Percentiles rank a stretch among this genome's conserved stretches.
Evolutionary conservation across 1,140 invertebrate genomes (phyloP).

Genomic region (Ceratitis capitata): DNA sequence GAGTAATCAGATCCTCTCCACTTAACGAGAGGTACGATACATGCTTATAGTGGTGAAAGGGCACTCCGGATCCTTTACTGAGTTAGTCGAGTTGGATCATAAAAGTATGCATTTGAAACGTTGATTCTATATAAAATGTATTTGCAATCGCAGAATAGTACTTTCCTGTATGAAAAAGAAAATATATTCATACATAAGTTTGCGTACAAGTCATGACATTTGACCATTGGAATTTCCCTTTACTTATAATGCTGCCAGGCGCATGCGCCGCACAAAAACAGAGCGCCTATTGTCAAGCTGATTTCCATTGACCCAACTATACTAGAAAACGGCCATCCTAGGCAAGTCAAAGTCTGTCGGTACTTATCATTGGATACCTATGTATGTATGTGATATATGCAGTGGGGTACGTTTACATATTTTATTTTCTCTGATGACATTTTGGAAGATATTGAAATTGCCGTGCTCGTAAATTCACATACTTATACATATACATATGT

Average conservation of each 20-base stretch:
- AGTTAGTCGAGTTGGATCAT: too few species aligned
- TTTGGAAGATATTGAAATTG: neutral
- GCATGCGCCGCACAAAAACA: neutral
- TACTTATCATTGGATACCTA: neutral
- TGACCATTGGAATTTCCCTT: constrained; percentile 48
- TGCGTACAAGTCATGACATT: too few species aligned
- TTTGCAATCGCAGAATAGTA: too few species aligned
- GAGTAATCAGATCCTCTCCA: too few species aligned
- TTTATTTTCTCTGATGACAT: neutral
- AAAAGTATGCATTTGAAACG: too few species aligned
- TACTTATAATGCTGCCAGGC: neutral
- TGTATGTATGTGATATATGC: neutral
- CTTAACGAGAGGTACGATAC: too few species aligned
- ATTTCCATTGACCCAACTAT: constrained; percentile 34
- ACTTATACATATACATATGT: neutral
- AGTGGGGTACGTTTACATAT: neutral
- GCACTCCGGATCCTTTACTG: too few species aligned
- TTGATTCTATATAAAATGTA: too few species aligned
- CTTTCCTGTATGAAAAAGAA: too few species aligned
- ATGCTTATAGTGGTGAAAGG: too few species aligned
- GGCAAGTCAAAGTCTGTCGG: neutral
- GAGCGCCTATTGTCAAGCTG: neutral
- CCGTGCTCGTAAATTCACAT: neutral
- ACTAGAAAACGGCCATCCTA: neutral
- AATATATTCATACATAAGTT: too few species aligned